phyloP scores from a whole-genome alignment of 2,888 invertebrate species.

The Carterocephalus palaemon region DNA sequence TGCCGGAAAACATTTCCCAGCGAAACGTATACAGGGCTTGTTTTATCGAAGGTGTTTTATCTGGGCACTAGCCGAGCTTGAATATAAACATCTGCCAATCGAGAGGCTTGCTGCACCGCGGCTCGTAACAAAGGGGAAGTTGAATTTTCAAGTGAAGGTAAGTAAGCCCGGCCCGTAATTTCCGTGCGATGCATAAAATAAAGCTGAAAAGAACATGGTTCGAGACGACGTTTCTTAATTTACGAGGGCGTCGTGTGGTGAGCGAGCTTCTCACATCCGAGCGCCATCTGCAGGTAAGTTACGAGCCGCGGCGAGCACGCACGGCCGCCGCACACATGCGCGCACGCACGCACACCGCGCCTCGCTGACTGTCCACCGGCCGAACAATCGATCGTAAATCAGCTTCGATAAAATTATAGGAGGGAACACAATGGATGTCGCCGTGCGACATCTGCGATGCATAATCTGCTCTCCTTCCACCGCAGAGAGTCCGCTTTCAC shows the following conservation, averaged over 20 bases:
- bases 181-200: conserved; percentile 54
- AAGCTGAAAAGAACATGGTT: conserved; percentile 54
- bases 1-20: conserved; percentile 69
- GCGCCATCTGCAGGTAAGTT: conserved; percentile 72
- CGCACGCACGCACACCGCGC: conserved; percentile 63
- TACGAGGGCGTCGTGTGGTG: conserved; percentile 68
- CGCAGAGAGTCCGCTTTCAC: conserved; percentile 68
- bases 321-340: conserved; percentile 53
- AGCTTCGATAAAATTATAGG: conserved; percentile 79
- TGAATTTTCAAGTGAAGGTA: conserved; percentile 32
- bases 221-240: conserved; percentile 69
- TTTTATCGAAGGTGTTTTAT: conserved; percentile 58
- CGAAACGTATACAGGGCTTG: conserved; percentile 46
- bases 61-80: conserved; percentile 47
- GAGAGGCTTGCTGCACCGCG: conserved; percentile 34
- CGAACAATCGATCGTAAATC: conserved; percentile 80
- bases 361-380: conserved; percentile 67
- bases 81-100: conserved; percentile 55
- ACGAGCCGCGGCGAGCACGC: conserved; percentile 41
- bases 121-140: conserved; percentile 33
- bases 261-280: conserved; percentile 53
- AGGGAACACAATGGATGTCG: conserved; percentile 75
- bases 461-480: conserved; percentile 62
- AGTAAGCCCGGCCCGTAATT: conserved; percentile 36
- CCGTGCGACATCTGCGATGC: conserved; percentile 58